Percentiles rank a stretch among this genome's conserved stretches.
Conservation (phyloP, 2,888 invertebrate genomes). For the Harpalus rubripes region DNA sequence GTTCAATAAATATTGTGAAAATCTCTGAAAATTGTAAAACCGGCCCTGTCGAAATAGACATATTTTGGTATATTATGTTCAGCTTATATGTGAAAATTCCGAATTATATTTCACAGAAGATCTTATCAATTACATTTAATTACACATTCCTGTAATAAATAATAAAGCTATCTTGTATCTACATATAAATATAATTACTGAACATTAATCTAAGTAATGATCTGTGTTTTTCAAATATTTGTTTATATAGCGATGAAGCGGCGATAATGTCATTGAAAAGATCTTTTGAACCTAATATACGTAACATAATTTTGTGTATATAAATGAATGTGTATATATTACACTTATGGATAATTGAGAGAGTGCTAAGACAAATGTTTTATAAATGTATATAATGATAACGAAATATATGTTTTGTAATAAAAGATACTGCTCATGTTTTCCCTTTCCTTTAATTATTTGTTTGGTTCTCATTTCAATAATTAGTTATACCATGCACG, state of each 20-base stretch:
- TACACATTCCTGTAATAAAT: constrained; percentile 15
- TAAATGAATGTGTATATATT: constrained; percentile 54
- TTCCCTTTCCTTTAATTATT: constrained; percentile 11
- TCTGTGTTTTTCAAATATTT: constrained; percentile 30
- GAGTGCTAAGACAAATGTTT: constrained; percentile 57
- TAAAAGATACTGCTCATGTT: constrained; percentile 5
- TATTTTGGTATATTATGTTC: constrained; percentile 16
- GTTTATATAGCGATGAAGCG: constrained; percentile 1
- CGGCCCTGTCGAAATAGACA: neutral
- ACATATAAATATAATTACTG: constrained; percentile 25
- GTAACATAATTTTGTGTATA: constrained; percentile 55
- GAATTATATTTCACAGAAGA: constrained; percentile 35
- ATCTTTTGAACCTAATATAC: constrained; percentile 55
- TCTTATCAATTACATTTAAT: constrained; percentile 46
- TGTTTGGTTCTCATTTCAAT: constrained; percentile 2
- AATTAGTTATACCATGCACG: neutral
- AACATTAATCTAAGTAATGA: constrained; percentile 34
- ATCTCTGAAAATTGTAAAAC: neutral
- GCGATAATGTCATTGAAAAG: constrained; percentile 35
- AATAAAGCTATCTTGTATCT: constrained; percentile 22
- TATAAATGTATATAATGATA: constrained; percentile 60
- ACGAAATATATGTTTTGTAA: constrained; percentile 59
- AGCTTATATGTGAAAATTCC: constrained; percentile 43
- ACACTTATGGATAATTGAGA: constrained; percentile 34
- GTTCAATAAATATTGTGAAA: too few relatives aligned